Conservation (phyloP, 2,113 vertebrate genomes). For the Scytalopus superciliaris region DNA sequence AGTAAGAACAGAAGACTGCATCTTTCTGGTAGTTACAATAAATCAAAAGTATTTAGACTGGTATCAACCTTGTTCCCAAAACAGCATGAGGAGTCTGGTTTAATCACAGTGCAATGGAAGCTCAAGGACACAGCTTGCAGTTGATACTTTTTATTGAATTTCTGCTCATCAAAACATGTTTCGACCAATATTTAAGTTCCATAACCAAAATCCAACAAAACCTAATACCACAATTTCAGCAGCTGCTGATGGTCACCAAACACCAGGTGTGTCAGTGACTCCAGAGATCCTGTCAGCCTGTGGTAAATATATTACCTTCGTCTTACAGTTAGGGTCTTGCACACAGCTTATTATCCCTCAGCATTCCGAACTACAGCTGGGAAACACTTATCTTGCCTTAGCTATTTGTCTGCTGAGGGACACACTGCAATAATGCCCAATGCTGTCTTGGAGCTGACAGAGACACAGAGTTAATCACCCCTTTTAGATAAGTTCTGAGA, state of each 20-base stretch:
- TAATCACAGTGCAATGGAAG: not conserved
- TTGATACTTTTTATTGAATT: not conserved
- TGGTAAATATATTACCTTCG: not conserved
- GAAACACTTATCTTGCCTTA: not conserved
- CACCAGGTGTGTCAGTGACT: not conserved
- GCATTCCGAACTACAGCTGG: not conserved
- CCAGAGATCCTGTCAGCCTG: not conserved
- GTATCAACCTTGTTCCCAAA: not conserved
- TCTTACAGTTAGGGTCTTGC: not conserved
- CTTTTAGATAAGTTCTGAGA: not conserved
- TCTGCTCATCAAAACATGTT: not conserved
- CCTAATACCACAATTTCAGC: not conserved
- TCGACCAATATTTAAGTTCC: not conserved
- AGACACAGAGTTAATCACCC: not conserved
- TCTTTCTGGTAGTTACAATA: not conserved
- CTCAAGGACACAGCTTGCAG: not conserved
- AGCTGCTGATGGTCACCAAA: not conserved
- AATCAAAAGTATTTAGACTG: not conserved
- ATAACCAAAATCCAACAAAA: not conserved
- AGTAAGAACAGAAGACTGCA: not conserved
- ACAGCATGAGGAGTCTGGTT: not conserved
- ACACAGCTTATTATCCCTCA: not conserved
- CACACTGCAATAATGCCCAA: not conserved
- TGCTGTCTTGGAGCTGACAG: not conserved
- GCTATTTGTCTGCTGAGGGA: not conserved